Base-by-base conservation (phyloP, 2,888 invertebrate species). In the Dryobota labecula region DNA sequence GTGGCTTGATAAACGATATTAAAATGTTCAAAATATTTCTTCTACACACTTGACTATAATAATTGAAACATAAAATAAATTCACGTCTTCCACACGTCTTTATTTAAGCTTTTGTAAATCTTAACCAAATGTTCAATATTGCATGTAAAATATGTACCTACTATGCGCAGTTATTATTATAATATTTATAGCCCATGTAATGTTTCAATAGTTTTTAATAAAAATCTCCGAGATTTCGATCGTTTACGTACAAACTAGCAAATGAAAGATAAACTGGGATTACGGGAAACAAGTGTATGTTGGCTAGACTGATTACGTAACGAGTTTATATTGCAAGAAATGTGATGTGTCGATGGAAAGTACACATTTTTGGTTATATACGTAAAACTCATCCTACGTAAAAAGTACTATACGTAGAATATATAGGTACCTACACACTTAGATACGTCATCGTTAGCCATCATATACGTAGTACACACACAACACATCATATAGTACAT, bases 41-140 rank as follows among this genome's bases (percentile, higher is more conserved):
- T 56, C 24, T 30, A 51, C 49, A 54, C 24, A 27, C 18, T 36
- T 53, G 20, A 60, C 20, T 58, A 36, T 27, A 43, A 61, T 64
- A 33, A 61, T 67, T 68, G 56, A 54, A 49, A 62, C 27, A 36
- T 62, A n/a, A 53, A 76, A 62, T 62, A 49, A 57, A 64, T 72
- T 61, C 24, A 64, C 30, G 51, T 49, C 47, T n/a, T 63, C 45
- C 60, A 60, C 30, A 47, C 36, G 36, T 61, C 54, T 77, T 60
- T 73, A 66, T 54, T 60, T 51, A 62, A 73, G 45, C 51, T 65
- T 80, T 63, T 57, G 75, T 58, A 66, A 78, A 70, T 75, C 65
- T 56, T 56, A 74, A 62, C 63, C 60, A 65, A 78, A 62, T 57
- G 63, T 47, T 57, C 6, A 53, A 69, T 47, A 64, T 65, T 69